Evolutionary conservation across 1,140 invertebrate genomes (phyloP).

Genomic region (Tenebrio molitor): DNA sequence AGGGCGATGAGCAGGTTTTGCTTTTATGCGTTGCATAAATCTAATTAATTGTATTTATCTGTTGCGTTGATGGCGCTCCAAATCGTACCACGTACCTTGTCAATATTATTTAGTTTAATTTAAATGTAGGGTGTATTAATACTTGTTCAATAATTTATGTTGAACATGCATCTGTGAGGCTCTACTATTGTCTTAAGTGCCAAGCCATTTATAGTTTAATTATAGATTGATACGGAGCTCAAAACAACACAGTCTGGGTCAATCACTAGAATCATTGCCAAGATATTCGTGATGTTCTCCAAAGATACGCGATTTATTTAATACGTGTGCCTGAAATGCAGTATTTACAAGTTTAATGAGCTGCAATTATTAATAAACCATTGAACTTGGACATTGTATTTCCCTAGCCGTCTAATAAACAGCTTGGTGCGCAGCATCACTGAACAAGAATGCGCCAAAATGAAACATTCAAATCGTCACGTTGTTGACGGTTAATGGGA

Average conservation of each 20-base stretch:
- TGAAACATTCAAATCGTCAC: no score
- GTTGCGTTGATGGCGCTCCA: constrained; percentile 12
- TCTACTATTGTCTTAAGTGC: constrained; percentile 44
- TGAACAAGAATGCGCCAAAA: no score
- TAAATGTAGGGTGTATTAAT: constrained; percentile 23
- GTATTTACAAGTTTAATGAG: constrained; percentile 25
- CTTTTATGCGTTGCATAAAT: background rate
- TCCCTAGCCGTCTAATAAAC: background rate
- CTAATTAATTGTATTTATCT: constrained; percentile 23
- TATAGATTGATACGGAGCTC: constrained; percentile 55
- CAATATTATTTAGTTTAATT: constrained; percentile 18
- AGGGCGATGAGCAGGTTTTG: background rate
- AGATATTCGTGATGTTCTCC: constrained; percentile 52
- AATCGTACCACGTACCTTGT: background rate
- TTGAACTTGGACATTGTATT: constrained; percentile 11
- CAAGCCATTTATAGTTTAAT: constrained; percentile 54
- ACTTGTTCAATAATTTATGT: constrained; percentile 11
- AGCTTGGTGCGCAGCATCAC: background rate
- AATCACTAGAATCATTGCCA: constrained; percentile 52
- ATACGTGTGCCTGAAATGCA: background rate
- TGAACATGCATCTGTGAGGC: constrained; percentile 4
- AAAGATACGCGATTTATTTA: constrained; percentile 47
- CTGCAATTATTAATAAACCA: constrained; percentile 18
- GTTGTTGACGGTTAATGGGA: no score
- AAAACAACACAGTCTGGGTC: constrained; percentile 56